Evolutionary conservation across 2,888 invertebrate genomes (phyloP).

Genomic region (Eumacrocentrus americanus): DNA sequence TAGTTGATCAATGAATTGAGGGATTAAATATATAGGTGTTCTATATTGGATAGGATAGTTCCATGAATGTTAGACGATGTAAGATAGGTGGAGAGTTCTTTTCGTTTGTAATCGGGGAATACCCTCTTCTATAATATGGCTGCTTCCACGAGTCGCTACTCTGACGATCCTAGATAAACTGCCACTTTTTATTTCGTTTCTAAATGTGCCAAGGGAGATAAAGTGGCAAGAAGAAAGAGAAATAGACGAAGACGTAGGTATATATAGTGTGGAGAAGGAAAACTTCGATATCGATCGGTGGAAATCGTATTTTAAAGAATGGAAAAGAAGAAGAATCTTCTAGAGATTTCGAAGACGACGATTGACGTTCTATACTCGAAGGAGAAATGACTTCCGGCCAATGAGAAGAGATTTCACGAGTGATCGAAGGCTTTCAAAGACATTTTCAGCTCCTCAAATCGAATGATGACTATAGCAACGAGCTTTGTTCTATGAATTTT

Average conservation of each 20-base stretch:
- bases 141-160: conserved; percentile 13
- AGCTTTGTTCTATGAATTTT: not conserved
- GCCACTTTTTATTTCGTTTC: not conserved
- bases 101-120: conserved; percentile 19
- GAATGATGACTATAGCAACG: not conserved
- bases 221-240: not conserved
- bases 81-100: no score
- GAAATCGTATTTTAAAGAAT: not conserved
- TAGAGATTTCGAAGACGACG: not conserved
- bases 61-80: conserved; percentile 9
- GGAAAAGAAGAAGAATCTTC: conserved; percentile 4
- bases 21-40: conserved; percentile 14
- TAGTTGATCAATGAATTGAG: conserved; percentile 10
- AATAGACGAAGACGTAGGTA: not conserved
- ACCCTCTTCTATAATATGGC: not conserved
- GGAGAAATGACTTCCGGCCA: conserved; percentile 20
- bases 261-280: no score
- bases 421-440: conserved; percentile 1
- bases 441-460: no score
- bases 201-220: conserved; percentile 5
- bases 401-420: conserved; percentile 5
- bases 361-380: conserved; percentile 1
- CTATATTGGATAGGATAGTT: not conserved
- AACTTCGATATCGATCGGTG: conserved; percentile 8
- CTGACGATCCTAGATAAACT: conserved; percentile 15